Conservation (phyloP, 2,888 invertebrate species). For the Drosophila vallismaia region DNA sequence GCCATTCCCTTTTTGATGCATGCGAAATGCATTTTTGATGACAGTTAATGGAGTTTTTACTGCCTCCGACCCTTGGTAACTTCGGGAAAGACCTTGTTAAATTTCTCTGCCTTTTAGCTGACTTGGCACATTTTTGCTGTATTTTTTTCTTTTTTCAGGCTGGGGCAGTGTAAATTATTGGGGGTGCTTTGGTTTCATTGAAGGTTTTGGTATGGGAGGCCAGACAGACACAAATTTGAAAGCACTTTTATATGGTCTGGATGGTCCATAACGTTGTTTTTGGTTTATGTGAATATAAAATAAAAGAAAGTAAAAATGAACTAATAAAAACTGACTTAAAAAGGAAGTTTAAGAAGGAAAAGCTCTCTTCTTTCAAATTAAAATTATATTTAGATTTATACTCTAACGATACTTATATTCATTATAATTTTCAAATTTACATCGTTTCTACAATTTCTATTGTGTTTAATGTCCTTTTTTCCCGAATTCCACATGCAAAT, state of each 20-base stretch:
- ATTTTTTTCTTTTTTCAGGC: slow-evolving; percentile 39
- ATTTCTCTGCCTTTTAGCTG: slow-evolving; percentile 40
- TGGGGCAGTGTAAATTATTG: slow-evolving; percentile 48
- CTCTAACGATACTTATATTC: too few relatives aligned
- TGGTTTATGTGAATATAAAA: slow-evolving; percentile 36
- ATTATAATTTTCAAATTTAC: too few relatives aligned
- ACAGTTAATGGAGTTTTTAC: slow-evolving; percentile 81
- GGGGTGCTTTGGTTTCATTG: slow-evolving; percentile 51
- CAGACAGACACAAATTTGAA: slow-evolving; percentile 43
- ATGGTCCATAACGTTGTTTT: slow-evolving; percentile 25
- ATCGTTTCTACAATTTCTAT: too few relatives aligned
- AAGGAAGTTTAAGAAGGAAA: neutral
- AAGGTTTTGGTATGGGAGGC: neutral
- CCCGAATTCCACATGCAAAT: slow-evolving; percentile 13
- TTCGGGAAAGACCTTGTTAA: slow-evolving; percentile 23
- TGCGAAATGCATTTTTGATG: slow-evolving; percentile 80
- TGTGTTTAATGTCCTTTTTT: neutral
- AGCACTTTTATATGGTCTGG: slow-evolving; percentile 30
- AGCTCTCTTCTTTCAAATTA: neutral
- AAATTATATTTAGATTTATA: neutral
- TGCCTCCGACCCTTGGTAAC: slow-evolving; percentile 55
- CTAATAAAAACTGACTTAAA: neutral
- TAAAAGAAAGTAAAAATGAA: slow-evolving; percentile 15
- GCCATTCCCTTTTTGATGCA: slow-evolving; percentile 55
- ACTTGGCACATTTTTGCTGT: slow-evolving; percentile 52